Evolutionary conservation across 2,888 invertebrate species (phyloP), one percentile per base, ranked within the genome.

Genomic region (Lypha dubia): DNA sequence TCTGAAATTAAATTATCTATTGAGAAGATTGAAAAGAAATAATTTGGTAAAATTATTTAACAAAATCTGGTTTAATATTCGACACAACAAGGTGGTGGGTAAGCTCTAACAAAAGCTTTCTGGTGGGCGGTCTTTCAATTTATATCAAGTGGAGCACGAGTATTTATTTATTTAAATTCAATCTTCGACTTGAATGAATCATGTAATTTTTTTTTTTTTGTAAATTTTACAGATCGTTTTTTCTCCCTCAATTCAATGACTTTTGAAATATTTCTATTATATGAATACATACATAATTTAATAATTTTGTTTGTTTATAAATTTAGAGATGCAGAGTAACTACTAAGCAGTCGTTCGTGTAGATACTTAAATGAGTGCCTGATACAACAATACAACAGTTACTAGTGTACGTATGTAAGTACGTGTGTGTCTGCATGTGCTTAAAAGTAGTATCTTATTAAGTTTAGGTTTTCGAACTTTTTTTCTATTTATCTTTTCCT

Each of bases 391-490:
- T 56, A 17, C n/a, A 7, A 15, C 6, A 68, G 8, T 22, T 22
- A 6, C 15, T 56, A 44, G 1, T 44, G 6, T 15, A 44, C n/a
- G n/a, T 6, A n/a, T 35, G 35, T 38, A 38, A 38, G 38, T 38
- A 38, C 35, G 35, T 1, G 58, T 46, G n/a, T n/a, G n/a, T n/a
- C n/a, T n/a, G n/a, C n/a, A 20, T 58, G 44, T 73, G 49, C n/a
- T 63, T 20, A 53, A 79, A 71, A 65, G 46, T 73, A 65, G 46
- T 73, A 49, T 79, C 65, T 79, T 49, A 74, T 80, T 74, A 74
- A 74, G 67, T 68, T 79, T 71, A 62, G 53, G 46, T 53, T 75
- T 70, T 70, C 62, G 62, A 70, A 75, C 68, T 62, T 63, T 32
- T 62, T 80, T 53, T 7, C 41, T 68, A 38, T 24, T n/a, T 63